Evolutionary conservation across 2,797 vertebrate species (phyloP).

Genomic region (Etheostoma nigrum): DNA sequence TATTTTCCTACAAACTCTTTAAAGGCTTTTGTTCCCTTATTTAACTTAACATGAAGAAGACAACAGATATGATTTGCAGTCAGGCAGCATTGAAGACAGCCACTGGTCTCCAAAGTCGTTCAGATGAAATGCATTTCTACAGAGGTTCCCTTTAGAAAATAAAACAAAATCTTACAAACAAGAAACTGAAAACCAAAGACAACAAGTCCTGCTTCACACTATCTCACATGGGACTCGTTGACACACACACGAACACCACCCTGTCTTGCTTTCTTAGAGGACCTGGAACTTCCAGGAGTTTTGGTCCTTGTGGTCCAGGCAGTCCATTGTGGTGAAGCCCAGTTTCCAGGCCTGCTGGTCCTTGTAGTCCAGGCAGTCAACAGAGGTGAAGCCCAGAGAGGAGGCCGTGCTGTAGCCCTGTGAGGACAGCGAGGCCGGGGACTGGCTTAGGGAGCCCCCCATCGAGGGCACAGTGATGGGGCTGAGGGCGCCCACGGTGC

Average conservation of each 20-base stretch:
- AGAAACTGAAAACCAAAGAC: constrained; percentile 53
- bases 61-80: constrained; percentile 26
- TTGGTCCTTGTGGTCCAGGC: constrained; percentile 93
- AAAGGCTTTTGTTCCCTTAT: constrained; percentile 61
- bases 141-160: constrained; percentile 55
- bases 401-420: constrained; percentile 89
- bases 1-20: constrained; percentile 36
- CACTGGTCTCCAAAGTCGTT: constrained; percentile 39
- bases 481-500: constrained; percentile 88
- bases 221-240: constrained; percentile 33
- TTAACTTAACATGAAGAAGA: constrained; percentile 33
- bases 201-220: constrained; percentile 43
- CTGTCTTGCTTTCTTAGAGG: constrained; percentile 80
- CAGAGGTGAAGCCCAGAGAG: constrained; percentile 88
- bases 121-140: constrained; percentile 50
- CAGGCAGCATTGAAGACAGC: constrained; percentile 42
- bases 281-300: constrained; percentile 96
- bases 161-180: constrained; percentile 59
- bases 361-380: constrained; percentile 95
- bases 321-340: constrained; percentile 92
- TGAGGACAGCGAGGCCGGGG: constrained; percentile 89
- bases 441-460: constrained; percentile 90
- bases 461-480: constrained; percentile 89
- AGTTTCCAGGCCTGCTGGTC: constrained; percentile 94
- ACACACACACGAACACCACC: constrained; percentile 22